A percentile compares a stretch with the other conserved stretches of the same genome.
Evolutionary conservation across 2,797 vertebrate species (phyloP).

Genomic region (Danio kyathit): DNA sequence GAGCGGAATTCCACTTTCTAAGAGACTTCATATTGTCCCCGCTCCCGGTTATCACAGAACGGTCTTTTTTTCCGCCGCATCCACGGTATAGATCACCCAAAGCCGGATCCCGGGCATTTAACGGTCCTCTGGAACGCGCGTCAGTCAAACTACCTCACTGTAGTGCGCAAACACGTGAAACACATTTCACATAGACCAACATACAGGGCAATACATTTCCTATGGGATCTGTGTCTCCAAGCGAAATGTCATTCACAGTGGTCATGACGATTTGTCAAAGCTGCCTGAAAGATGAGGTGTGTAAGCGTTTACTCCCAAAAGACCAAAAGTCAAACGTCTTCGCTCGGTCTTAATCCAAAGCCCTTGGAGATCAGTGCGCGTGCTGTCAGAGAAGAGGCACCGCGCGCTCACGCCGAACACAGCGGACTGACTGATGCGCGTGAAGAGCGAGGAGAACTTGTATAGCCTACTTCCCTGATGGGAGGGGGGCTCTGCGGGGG

Average conservation of each 20-base stretch:
- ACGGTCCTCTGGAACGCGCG: slow-evolving; percentile 18
- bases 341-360: neutral
- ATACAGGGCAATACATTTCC: slow-evolving; percentile 48
- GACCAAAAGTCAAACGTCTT: neutral
- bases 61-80: slow-evolving; percentile 66
- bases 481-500: slow-evolving; percentile 40
- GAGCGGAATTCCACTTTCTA: slow-evolving; percentile 62
- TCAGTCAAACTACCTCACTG: slow-evolving; percentile 70
- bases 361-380: neutral
- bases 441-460: slow-evolving; percentile 44
- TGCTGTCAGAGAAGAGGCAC: slow-evolving; percentile 1
- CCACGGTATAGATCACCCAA: slow-evolving; percentile 58
- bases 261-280: slow-evolving; percentile 20
- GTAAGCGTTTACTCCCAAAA: neutral
- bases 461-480: slow-evolving; percentile 2
- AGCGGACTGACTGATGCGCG: slow-evolving; percentile 50
- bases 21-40: slow-evolving; percentile 65
- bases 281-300: neutral
- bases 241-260: slow-evolving; percentile 17
- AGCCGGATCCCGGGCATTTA: slow-evolving; percentile 40
- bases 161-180: slow-evolving; percentile 75
- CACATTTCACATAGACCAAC: slow-evolving; percentile 61
- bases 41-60: slow-evolving; percentile 69
- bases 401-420: slow-evolving; percentile 32
- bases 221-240: slow-evolving; percentile 6